These are phyloP conservation scores for Agrochola circellaris DNA, from an alignment of 2,888 invertebrate genomes.

Conservation along the genomic window DNA sequence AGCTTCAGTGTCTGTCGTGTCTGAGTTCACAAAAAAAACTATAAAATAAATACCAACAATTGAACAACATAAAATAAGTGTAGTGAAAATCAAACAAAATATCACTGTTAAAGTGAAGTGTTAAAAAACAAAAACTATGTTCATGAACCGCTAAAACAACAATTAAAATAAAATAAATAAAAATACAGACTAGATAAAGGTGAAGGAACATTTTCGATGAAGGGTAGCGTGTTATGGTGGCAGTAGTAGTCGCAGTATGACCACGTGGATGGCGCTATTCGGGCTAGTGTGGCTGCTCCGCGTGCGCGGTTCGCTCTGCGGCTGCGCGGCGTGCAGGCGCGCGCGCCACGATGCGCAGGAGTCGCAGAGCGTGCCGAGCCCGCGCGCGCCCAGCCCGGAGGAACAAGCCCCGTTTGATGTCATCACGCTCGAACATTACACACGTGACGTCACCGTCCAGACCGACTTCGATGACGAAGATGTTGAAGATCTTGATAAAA, in stretches of 20 bases:
- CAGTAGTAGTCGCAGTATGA: constrained; percentile 85
- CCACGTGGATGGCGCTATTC: constrained; percentile 95
- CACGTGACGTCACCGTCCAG: constrained; percentile 88
- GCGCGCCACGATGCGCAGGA: constrained; percentile 82
- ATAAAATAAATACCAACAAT: neutral
- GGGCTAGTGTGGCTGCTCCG: constrained; percentile 96
- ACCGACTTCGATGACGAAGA: constrained; percentile 89
- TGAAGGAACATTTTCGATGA: constrained; percentile 72
- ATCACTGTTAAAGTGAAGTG: constrained; percentile 35
- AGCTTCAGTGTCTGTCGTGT: constrained; percentile 27
- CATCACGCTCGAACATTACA: constrained; percentile 86
- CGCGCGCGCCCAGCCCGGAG: constrained; percentile 76
- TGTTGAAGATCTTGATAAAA: constrained; percentile 86
- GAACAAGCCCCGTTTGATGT: constrained; percentile 86
- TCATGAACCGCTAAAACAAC: neutral
- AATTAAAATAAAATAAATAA: constrained; percentile 3
- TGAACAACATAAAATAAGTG: constrained; percentile 17
- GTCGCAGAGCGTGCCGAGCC: constrained; percentile 76
- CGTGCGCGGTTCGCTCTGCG: constrained; percentile 94
- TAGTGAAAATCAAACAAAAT: constrained; percentile 9
- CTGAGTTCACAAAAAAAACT: neutral
- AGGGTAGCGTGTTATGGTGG: constrained; percentile 69
- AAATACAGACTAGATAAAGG: neutral
- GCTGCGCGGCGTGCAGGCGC: constrained; percentile 93
- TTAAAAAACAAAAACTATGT: constrained; percentile 1